Evolutionary conservation across 1,140 invertebrate genomes (phyloP), one percentile per base, ranked within the genome.

Genomic region (Cotesia vestalis): DNA sequence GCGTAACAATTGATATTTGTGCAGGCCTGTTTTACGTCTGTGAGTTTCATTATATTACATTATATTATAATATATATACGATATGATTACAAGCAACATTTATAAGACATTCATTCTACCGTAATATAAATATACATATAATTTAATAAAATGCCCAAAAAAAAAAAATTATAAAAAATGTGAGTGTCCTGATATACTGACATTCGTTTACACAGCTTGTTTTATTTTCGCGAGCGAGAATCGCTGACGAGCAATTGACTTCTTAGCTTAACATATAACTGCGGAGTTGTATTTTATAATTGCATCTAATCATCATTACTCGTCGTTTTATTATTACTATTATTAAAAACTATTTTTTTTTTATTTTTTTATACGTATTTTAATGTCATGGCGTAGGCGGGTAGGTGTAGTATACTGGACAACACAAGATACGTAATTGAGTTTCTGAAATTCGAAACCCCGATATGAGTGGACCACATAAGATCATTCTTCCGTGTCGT

Each of bases 401-500:
- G 5, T 46, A 46, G 40, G 40, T 46, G 3, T 9, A 11, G 11
- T 11, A 46, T 46, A 11, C 27, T 27, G 27, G 27, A 27, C 27
- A 27, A 27, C 27, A 27, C 27, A 27, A 27, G 27, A 27, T 27
- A 27, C 27, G 27, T 27, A 27, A 27, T 27, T 27, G 27, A 27
- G 27, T 52, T 17, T 64, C 9, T n/a, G 66, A 69, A 69, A 69
- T 34, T 14, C 27, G 52, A 69, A 35, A 69, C 66, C 66, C 46
- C n/a, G 27, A 27, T 27, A 27, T 27, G 27, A 27, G 27, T 27
- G 27, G 27, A 79, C 74, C 76, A 68, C 76, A 76, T 71, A 57
- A 75, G 73, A 78, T 79, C 78, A 80, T 78, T 73, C 72, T 80
- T 69, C 76, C 73, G 68, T 74, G 75, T 73, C 72, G 76, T 70